Base-by-base conservation (phyloP, 2,113 vertebrate species). In the Thalassoma bifasciatum region DNA sequence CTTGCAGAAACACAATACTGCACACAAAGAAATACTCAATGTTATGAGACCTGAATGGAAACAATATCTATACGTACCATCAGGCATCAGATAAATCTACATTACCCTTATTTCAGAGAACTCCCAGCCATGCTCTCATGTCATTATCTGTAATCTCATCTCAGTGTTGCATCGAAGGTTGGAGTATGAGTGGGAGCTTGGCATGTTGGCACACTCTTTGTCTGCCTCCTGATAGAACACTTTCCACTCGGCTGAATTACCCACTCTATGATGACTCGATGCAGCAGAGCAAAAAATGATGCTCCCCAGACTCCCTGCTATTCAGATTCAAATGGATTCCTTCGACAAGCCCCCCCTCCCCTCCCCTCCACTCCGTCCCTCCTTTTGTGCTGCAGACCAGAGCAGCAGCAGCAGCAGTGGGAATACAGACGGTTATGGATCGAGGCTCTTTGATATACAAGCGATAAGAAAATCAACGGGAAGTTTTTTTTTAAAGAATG, bases 201-300 rank as follows among this genome's bases (percentile, higher is more conserved):
- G 64, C 46, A 66, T 63, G 72, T 79, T 79, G 72, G 72, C 65
- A 69, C 53, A 24, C 75, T 89, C 72, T 83, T 69, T 82, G 80
- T 90, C 86, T 92, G 82, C 77, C 81, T 74, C 81, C 79, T 83
- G 82, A 89, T 86, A 82, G 86, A 86, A 90, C 71, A 49, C 77
- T 90, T 93, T 94, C 79, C 90, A 90, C 85, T 85, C 81, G 66
- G 82, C 75, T 92, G 89, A 81, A 79, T 91, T 78, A 86, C 69
- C 69, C 88, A 85, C 90, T 91, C 90, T 86, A 76, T 52, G 88
- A 84, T 76, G 87, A 85, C 88, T 82, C 64, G 66, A 86, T 68
- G 91, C 90, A 93, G 77, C 81, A 77, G 88, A 90, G 92, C 90
- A 88, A 83, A 82, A 92, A 91, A 93, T 86, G 56, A 88, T 84